phyloP scores from a whole-genome alignment of 2,113 vertebrate species.

The Nibea coibor region DNA sequence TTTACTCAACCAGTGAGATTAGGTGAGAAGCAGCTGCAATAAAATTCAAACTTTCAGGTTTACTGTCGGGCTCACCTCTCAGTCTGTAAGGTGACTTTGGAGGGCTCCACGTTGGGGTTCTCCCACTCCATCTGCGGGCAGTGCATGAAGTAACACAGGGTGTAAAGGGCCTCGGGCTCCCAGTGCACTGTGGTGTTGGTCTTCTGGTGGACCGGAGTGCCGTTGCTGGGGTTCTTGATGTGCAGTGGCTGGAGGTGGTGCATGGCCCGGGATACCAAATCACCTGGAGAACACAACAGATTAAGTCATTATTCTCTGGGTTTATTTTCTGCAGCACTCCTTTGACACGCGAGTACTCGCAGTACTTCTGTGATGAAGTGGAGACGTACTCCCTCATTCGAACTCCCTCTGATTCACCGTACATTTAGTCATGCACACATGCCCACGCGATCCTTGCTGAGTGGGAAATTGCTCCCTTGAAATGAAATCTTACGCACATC shows the following conservation, averaged over 20 bases:
- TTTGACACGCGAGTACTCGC: conserved; percentile 34
- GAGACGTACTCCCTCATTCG: conserved; percentile 32
- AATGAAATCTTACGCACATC: conserved; percentile 36
- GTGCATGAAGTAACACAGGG: conserved; percentile 99
- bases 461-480: conserved; percentile 45
- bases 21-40: no score
- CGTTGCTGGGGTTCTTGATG: conserved; percentile 90
- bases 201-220: conserved; percentile 92
- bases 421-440: conserved; percentile 51
- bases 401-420: conserved; percentile 47
- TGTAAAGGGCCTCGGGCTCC: conserved; percentile 97
- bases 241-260: conserved; percentile 96
- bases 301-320: conserved; percentile 11
- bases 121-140: conserved; percentile 99
- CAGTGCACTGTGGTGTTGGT: conserved; percentile 87
- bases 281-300: conserved; percentile 81
- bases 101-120: conserved; percentile 96
- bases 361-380: conserved; percentile 21
- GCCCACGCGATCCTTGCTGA: conserved; percentile 41
- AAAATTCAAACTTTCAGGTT: no score
- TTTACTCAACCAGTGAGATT: no score
- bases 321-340: conserved; percentile 27
- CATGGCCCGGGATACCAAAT: conserved; percentile 96
- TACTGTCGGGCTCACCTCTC: no score
- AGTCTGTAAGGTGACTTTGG: conserved; percentile 94